Conservation (phyloP, 2,888 invertebrate genomes). For the Lissocephala sabroskyi region DNA sequence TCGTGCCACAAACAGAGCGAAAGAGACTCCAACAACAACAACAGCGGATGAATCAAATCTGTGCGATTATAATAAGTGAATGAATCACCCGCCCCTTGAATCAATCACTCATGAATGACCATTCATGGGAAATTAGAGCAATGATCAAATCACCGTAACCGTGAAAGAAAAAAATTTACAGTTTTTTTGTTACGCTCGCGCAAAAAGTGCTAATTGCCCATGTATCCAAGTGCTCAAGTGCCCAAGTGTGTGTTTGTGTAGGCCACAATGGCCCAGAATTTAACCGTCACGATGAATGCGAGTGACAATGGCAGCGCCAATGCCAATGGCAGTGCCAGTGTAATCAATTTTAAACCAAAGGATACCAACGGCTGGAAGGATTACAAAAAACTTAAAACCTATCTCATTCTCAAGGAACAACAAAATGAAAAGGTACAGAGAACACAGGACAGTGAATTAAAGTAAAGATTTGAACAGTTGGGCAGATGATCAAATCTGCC, state of each 20-base stretch:
- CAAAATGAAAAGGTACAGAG: constrained; percentile 68
- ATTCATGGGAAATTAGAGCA: neutral
- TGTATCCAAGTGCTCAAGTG: neutral
- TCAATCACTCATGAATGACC: neutral
- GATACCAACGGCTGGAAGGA: constrained; percentile 68
- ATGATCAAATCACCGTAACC: too few relatives aligned
- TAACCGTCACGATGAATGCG: constrained; percentile 1
- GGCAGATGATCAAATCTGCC: too few relatives aligned
- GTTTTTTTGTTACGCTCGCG: too few relatives aligned
- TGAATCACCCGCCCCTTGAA: neutral
- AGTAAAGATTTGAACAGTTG: too few relatives aligned
- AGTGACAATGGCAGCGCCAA: constrained; percentile 5
- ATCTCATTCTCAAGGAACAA: constrained; percentile 69
- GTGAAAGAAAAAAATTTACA: too few relatives aligned
- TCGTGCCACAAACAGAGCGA: constrained; percentile 15
- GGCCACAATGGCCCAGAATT: constrained; percentile 5
- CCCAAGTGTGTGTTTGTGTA: neutral
- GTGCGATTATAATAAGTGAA: neutral
- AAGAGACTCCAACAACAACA: constrained; percentile 7
- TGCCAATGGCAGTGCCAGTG: neutral
- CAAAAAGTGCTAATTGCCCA: too few relatives aligned
- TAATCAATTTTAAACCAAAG: constrained; percentile 47
- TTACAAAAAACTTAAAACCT: constrained; percentile 70
- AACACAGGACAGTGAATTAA: too few relatives aligned
- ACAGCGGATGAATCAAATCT: constrained; percentile 10